Evolutionary conservation across 2,113 vertebrate species (phyloP), one percentile per base, ranked within the genome.

Genomic region (Grammomys dolichurus): DNA sequence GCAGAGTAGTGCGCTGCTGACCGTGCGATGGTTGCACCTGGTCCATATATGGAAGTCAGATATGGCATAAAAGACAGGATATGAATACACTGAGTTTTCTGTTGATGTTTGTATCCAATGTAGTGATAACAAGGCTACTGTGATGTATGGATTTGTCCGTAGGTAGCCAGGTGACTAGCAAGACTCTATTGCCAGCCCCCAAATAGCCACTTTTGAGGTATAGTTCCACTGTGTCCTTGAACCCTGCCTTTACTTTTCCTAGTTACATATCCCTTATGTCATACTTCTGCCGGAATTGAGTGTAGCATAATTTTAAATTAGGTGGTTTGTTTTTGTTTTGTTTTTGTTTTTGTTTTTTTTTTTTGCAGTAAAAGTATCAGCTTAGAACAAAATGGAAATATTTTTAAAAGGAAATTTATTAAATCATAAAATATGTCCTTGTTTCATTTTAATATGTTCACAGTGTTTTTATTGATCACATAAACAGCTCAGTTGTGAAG

Each of bases 31-130:
- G 78, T 19, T 96, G 20, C 43, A 31, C 95, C 80, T 86, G 40
- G 40, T 40, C 91, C 51, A 87, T 65, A 87, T 78, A 77, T 11
- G 96, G 89, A 77, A 97, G 95, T 92, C 22, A 93, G 6, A 94
- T 97, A 11, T 60, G n/a, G 16, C 51, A 81, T 95, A 97, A 91
- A 19, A 58, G 75, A 81, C 95, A 58, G 89, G 96, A 90, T 82
- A 51, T 67, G 67, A 95, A 90, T 89, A 94, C 78, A 94, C 46
- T 33, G 43, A 82, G 72, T 77, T 65, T 56, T n/a, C 1, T 77
- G 75, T 22, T 93, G 78, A 90, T 97, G 92, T 90, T 85, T 60
- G 1, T 20, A 22, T 88, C 56, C 54, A 14, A 72, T 93, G 5
- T 93, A 90, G 89, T 69, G 88, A 67, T 77, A 95, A 33, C 81